Evolutionary conservation across 2,888 invertebrate species (phyloP), one percentile per base, ranked within the genome.

Genomic region (Panzeria rudis): DNA sequence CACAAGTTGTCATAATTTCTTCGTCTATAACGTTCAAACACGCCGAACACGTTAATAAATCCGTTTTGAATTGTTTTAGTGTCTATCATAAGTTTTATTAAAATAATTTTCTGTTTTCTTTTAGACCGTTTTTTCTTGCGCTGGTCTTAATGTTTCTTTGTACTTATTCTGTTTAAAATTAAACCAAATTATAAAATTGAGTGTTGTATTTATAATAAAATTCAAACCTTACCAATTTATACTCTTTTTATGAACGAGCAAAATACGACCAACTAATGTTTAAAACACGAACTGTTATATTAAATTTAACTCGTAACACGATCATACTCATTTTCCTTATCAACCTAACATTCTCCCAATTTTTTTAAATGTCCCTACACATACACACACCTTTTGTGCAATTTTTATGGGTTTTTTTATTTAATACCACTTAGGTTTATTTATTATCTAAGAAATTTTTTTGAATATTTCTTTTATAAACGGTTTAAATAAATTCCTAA

Each of bases 1-100:
- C 88, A 71, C 88, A 88, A 80, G 88, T 78, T 35, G 89, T 86
- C 91, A 91, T 91, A 83, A 88, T 88, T 80, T 88, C 87, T 86
- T 90, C 89, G 81, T 82, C 75, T 78, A 50, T 35, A 32, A 75
- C 38, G 78, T 64, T 68, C 64, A 78, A 73, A 64, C 85, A 83
- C 84, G 78, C 29, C 66, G 79, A 56, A 68, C 83, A 86, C 78
- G 76, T 85, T 79, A 83, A 59, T 47, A 86, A 73, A 79, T 81
- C 80, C 76, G 87, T 87, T 88, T 86, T 86, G 71, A 72, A 41
- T 72, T 47, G 13, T 59, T 41, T 73, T 15, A 11, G 41, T 76
- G 15, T 41, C 25, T 50, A 44, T 69, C 17, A 50, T 15, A 61
- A 41, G 1, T 56, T 38, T 29, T 41, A 41, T 62, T 23, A 20